A percentile compares a stretch with the other conserved stretches of the same genome.
Conservation (phyloP, 1,140 invertebrate genomes). For the Zaprionus africanus region DNA sequence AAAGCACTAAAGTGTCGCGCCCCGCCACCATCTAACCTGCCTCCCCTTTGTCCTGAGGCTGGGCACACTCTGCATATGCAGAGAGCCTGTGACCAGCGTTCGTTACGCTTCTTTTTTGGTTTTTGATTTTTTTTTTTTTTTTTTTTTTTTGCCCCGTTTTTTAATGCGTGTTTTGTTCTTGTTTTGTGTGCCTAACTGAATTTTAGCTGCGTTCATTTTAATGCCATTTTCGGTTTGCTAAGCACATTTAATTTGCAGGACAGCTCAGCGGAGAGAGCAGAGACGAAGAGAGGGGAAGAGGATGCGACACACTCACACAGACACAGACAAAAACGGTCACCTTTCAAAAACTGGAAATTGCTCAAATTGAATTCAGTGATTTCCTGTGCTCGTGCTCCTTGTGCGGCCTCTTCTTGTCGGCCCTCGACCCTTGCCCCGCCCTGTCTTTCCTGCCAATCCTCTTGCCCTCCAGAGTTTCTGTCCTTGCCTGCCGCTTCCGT, state of each 20-base stretch:
- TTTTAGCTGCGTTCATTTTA: conserved; percentile 52
- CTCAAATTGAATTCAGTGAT: conserved; percentile 78
- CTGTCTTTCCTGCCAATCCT: background rate
- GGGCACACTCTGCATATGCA: background rate
- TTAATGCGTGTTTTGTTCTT: conserved; percentile 15
- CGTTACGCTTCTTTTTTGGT: background rate
- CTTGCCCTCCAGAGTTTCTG: too few relatives aligned
- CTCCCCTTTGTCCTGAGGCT: background rate
- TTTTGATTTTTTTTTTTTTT: conserved; percentile 2
- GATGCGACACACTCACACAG: background rate
- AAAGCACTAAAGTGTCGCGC: conserved; percentile 35
- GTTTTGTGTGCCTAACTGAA: conserved; percentile 59
- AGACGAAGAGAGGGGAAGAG: background rate
- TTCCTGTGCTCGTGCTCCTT: conserved; percentile 41
- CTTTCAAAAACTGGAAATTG: conserved; percentile 75
- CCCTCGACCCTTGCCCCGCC: background rate
- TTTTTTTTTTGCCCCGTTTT: background rate
- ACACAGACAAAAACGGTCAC: conserved; percentile 10
- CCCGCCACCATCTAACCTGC: background rate
- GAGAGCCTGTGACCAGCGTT: background rate
- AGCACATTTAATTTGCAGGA: conserved; percentile 42
- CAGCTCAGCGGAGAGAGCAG: background rate
- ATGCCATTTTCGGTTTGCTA: conserved; percentile 47
- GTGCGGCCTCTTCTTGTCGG: conserved; percentile 5
- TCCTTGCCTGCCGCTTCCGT: background rate